Conservation (phyloP, 2,797 vertebrate species). For the Luscinia luscinia region DNA sequence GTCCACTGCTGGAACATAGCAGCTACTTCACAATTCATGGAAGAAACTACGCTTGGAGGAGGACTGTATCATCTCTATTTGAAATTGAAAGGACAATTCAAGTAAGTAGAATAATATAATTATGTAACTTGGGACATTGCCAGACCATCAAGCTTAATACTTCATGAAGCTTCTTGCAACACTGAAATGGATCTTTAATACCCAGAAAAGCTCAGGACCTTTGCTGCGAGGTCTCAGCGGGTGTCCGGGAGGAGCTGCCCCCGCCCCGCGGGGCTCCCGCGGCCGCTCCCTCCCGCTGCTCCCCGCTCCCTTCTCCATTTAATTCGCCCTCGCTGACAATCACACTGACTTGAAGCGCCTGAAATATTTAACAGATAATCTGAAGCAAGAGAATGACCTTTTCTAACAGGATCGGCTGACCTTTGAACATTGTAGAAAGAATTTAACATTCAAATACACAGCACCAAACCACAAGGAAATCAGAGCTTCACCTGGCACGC, state of each 20-base stretch:
- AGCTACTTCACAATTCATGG: neutral
- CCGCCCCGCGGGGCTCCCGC: no score
- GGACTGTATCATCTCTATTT: neutral
- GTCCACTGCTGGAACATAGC: neutral
- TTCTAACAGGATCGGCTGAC: conserved; percentile 1
- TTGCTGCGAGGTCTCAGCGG: neutral
- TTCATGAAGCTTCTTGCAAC: neutral
- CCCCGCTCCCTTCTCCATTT: neutral
- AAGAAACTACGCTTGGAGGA: neutral
- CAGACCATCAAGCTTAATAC: conserved; percentile 26
- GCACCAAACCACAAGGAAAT: neutral
- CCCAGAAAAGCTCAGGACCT: neutral
- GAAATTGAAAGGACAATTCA: conserved; percentile 32
- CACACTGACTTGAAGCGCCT: neutral
- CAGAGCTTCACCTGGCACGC: neutral
- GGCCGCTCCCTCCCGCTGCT: neutral
- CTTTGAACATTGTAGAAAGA: neutral
- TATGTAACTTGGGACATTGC: conserved; percentile 44
- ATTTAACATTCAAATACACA: neutral
- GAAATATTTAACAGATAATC: neutral
- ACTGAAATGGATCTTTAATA: neutral
- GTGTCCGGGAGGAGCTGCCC: neutral
- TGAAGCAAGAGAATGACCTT: conserved; percentile 5
- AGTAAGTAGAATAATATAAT: conserved; percentile 45
- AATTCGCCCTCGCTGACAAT: neutral